phyloP scores from a whole-genome alignment of 2,113 vertebrate species.

The Channa maculata region DNA sequence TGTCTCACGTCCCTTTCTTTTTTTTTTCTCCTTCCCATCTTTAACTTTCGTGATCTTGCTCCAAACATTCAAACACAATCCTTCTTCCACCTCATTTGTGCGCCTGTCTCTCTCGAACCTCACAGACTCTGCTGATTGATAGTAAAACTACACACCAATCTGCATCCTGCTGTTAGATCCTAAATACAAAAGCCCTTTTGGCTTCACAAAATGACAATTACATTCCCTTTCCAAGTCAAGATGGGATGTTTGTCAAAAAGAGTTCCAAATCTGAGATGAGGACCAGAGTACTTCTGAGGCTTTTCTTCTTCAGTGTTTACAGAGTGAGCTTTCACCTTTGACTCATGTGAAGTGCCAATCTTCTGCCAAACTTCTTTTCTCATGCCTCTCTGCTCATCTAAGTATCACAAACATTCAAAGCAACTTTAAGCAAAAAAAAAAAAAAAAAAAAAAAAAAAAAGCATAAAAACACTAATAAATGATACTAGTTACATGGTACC shows the following conservation, averaged over 20 bases:
- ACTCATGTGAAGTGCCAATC: conserved; percentile 87
- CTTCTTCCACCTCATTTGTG: conserved; percentile 75
- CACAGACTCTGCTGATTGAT: conserved; percentile 13
- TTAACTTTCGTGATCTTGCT: conserved; percentile 66
- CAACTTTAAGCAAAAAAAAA: conserved; percentile 39
- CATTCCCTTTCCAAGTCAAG: conserved; percentile 1
- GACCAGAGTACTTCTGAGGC: conserved; percentile 70
- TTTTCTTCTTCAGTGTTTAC: conserved; percentile 65
- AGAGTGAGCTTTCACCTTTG: conserved; percentile 61
- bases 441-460: conserved; percentile 7
- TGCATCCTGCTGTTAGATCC: conserved; percentile 37
- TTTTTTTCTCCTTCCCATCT: conserved; percentile 47
- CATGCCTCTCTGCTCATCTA: conserved; percentile 69
- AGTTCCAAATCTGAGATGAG: conserved; percentile 51
- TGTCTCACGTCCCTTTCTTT: conserved; percentile 56
- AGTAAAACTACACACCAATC: background rate
- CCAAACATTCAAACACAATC: conserved; percentile 64
- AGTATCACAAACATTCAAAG: conserved; percentile 68
- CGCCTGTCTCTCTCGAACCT: conserved; percentile 66
- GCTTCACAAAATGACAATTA: conserved; percentile 18
- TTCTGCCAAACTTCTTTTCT: conserved; percentile 83
- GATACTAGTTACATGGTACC: conserved; percentile 77
- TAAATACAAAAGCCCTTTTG: conserved; percentile 27
- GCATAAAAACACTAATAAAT: conserved; percentile 14
- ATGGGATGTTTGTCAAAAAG: background rate